Conservation (phyloP, 2,797 vertebrate genomes). For the Pygocentrus nattereri region DNA sequence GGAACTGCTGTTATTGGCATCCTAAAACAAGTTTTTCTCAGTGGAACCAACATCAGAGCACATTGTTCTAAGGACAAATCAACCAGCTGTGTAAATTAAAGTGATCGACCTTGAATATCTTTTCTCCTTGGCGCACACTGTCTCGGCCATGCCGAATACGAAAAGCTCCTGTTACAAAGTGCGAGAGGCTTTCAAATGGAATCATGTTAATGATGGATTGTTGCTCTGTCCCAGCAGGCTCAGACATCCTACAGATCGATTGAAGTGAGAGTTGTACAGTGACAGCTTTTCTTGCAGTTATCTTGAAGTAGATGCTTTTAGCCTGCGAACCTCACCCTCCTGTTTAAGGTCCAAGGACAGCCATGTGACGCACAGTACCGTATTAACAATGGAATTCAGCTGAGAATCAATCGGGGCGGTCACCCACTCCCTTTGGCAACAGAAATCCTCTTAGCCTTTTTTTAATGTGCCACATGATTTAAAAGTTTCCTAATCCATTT, state of each 20-base stretch:
- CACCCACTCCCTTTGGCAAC: slow-evolving; percentile 62
- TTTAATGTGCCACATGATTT: slow-evolving; percentile 48
- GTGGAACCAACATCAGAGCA: neutral
- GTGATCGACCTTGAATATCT: slow-evolving; percentile 8
- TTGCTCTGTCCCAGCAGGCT: neutral
- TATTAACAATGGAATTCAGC: slow-evolving; percentile 70
- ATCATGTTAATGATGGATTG: slow-evolving; percentile 10
- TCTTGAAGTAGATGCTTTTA: neutral
- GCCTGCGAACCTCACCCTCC: neutral
- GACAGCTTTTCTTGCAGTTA: neutral
- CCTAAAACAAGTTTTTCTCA: neutral
- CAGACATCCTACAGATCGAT: slow-evolving; percentile 13
- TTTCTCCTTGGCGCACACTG: neutral
- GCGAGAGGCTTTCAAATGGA: slow-evolving; percentile 4
- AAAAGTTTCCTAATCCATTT: slow-evolving; percentile 22
- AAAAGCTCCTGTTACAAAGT: slow-evolving; percentile 27
- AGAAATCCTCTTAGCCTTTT: slow-evolving; percentile 65
- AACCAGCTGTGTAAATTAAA: slow-evolving; percentile 7
- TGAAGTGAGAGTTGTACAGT: neutral
- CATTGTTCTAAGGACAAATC: neutral
- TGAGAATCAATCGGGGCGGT: slow-evolving; percentile 69
- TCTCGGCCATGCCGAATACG: neutral
- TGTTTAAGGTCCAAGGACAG: slow-evolving; percentile 48
- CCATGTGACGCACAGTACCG: slow-evolving; percentile 60
- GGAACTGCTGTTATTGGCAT: neutral